Evolutionary conservation across 2,797 vertebrate genomes (phyloP), one percentile per base, ranked within the genome.

Genomic region (Sebastolobus altivelis): DNA sequence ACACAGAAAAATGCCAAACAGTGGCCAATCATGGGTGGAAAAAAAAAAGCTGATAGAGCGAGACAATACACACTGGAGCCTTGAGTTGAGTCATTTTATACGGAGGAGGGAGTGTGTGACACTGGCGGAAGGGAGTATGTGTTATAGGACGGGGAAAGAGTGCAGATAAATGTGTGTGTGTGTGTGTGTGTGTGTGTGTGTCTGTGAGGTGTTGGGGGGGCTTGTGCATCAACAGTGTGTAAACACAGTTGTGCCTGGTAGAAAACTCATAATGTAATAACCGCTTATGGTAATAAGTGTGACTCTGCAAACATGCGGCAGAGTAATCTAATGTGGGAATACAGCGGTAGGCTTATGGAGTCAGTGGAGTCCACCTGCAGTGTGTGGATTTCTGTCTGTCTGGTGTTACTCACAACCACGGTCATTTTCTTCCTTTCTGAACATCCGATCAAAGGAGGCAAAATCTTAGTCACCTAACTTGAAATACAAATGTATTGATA

Each of bases 1-100:
- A 87, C 80, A 80, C 59, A 67, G 70, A 75, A 78, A 91, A 79
- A 87, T 84, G 73, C n/a, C 77, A 87, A 87, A 83, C 67, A 76
- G 1, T 4, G n/a, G 79, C 72, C 70, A 88, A 81, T 87, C 75
- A 88, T n/a, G n/a, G 62, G 56, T n/a, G 63, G 46, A 29, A 31
- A 75, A 49, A 25, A 35, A 25, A 35, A 33, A 49, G 58, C 75
- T 38, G 63, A 79, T 67, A 65, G 61, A 83, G 66, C 9, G 5
- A 79, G 38, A 77, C 65, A 49, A 72, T 38, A 8, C 71, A 80
- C 35, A 27, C 0, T 25, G 37, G 66, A 81, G 72, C 58, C 66
- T 62, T 38, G 70, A 75, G 82, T 79, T 49, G 63, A 81, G 72
- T 65, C 55, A 65, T 83, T 85, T n/a, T 72, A n/a, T 20, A 58